A percentile compares a stretch with the other conserved stretches of the same genome.
Conservation (phyloP, 2,888 invertebrate species). For the Heteropelma amictum region DNA sequence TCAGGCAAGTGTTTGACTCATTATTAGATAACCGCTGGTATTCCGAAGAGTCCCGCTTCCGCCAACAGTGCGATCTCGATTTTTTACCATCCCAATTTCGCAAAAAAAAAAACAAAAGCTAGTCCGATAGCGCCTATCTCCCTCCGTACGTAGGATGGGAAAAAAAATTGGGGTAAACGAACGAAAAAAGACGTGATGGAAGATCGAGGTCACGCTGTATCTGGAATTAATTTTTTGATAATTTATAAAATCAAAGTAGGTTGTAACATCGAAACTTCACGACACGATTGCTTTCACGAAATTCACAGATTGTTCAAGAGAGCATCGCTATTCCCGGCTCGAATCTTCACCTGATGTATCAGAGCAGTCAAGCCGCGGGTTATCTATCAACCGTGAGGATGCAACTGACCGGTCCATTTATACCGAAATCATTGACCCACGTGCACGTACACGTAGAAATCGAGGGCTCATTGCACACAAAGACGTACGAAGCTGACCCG, state of each 20-base stretch:
- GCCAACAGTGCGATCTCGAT: no score
- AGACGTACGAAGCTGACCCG: constrained; percentile 97
- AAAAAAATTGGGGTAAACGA: no score
- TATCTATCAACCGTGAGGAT: constrained; percentile 96
- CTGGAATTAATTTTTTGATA: neutral
- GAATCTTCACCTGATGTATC: constrained; percentile 94
- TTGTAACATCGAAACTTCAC: neutral
- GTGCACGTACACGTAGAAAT: constrained; percentile 96
- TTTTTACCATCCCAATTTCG: no score
- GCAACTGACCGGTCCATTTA: constrained; percentile 88
- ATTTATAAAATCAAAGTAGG: neutral
- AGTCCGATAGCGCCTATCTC: no score
- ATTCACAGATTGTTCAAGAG: constrained; percentile 98
- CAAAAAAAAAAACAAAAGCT: no score
- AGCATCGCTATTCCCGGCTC: constrained; percentile 96
- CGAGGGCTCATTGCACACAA: constrained; percentile 94
- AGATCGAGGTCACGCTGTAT: no score
- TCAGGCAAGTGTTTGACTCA: constrained; percentile 81
- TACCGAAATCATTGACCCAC: constrained; percentile 89
- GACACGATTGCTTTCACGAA: neutral
- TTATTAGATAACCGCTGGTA: neutral
- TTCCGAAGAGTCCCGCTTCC: no score
- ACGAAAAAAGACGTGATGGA: no score
- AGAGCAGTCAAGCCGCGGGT: constrained; percentile 96
- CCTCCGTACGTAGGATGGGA: no score